Evolutionary conservation across 1,140 invertebrate genomes (phyloP).

Genomic region (Aphelenchoides fujianensis): DNA sequence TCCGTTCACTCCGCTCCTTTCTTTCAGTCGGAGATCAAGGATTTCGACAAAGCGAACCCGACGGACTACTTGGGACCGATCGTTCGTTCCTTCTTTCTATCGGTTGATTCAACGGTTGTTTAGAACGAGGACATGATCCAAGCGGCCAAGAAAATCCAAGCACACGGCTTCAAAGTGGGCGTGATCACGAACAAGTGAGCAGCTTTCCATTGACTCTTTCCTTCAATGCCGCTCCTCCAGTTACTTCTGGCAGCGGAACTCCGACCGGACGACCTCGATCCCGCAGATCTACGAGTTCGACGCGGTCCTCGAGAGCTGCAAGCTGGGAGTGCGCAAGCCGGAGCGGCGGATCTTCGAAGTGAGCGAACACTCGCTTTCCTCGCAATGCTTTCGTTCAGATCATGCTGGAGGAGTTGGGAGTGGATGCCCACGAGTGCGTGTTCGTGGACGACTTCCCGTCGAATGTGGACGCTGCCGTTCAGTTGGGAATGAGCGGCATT

Average conservation of each 20-base stretch:
- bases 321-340: slow-evolving; percentile 11
- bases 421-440: slow-evolving; percentile 16
- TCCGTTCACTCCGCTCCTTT: too few relatives aligned
- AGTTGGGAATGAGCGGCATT: slow-evolving; percentile 19
- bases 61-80: neutral
- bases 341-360: slow-evolving; percentile 10
- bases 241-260: too few relatives aligned
- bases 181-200: slow-evolving; percentile 28
- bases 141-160: slow-evolving; percentile 11
- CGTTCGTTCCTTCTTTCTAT: neutral
- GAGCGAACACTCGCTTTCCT: too few relatives aligned
- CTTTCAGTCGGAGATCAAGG: neutral
- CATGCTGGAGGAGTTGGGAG: neutral
- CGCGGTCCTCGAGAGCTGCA: slow-evolving; percentile 13
- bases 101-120: neutral
- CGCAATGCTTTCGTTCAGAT: too few relatives aligned
- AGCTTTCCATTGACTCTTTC: too few relatives aligned
- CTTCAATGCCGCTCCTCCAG: too few relatives aligned
- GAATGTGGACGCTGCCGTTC: slow-evolving; percentile 18
- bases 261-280: too few relatives aligned
- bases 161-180: slow-evolving; percentile 19
- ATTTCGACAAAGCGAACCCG: neutral
- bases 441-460: slow-evolving; percentile 24
- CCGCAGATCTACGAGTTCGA: slow-evolving; percentile 19
- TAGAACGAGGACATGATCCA: neutral